Evolutionary conservation across 23 tunicate genomes (phyloP), one percentile per base, ranked within the genome.

Genomic region (Styela plicata): DNA sequence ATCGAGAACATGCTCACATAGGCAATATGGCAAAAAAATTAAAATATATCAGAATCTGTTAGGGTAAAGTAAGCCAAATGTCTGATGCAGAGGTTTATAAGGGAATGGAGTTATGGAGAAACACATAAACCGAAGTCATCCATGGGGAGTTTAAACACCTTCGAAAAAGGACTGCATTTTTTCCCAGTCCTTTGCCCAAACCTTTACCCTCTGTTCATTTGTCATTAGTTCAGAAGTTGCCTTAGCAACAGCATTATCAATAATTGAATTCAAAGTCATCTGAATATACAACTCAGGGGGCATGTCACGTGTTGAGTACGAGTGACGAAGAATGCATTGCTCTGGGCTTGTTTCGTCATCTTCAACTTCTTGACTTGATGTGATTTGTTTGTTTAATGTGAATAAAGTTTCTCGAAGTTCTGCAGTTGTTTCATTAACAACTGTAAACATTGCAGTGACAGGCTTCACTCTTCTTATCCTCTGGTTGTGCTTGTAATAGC

Each of bases 221-320:
- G 89, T 74, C 86, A 90, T 90, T 61, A 86, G 70, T 17, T 80
- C 73, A 17, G 70, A 64, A n/a, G 86, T 90, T 61, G 89, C 83
- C 34, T 78, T 85, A 10, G 96, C 89, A 69, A 90, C 86, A 31
- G 68, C 86, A 33, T 86, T 76, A 65, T 90, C 96, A n/a, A 90
- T 44, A 27, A 90, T 65, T 7, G 82, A 80, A 69, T 85, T 83
- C n/a, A 90, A 24, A 13, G 76, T 74, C 84, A 90, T 64, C 63
- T 63, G 57, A 78, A 85, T 81, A 69, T 90, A 90, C 33, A 90
- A 31, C 28, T 68, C 74, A 24, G 74, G 31, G 17, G 96, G 96
- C 89, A 90, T 74, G 33, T 85, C 74, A 25, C 89, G 69, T 29
- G 24, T 63, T 2, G 88, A 68, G 63, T 80, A 74, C 3, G 13